phyloP scores from a whole-genome alignment of 1,140 invertebrate genomes.

The Lepidurus apus region DNA sequence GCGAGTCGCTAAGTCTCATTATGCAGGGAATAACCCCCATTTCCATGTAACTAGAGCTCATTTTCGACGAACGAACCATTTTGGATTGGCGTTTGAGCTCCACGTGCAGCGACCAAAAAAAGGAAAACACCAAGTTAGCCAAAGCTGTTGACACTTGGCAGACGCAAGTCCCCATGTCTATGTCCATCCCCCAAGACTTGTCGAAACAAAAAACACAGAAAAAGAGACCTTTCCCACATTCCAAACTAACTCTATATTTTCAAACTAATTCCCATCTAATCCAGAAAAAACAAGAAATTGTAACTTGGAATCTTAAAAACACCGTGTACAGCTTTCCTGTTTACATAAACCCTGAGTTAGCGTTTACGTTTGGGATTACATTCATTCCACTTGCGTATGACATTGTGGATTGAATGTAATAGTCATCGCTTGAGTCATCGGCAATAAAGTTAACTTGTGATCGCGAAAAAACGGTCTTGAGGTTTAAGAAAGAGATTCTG shows the following conservation, averaged over 20 bases:
- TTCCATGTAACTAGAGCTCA: conserved; percentile 3
- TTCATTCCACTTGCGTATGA: too few species aligned
- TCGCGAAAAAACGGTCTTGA: too few species aligned
- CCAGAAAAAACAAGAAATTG: background rate
- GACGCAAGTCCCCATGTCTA: background rate
- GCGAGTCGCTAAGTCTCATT: background rate
- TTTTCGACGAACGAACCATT: background rate
- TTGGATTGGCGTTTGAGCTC: background rate
- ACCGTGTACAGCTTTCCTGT: background rate
- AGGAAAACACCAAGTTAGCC: background rate
- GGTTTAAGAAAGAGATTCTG: too few species aligned
- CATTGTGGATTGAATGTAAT: too few species aligned
- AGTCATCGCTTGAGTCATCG: too few species aligned
- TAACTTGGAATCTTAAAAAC: background rate
- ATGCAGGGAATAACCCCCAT: conserved; percentile 9
- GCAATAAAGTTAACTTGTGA: background rate
- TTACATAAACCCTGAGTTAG: conserved; percentile 11
- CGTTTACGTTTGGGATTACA: too few species aligned
- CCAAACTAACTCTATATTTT: background rate
- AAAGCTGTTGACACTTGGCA: background rate
- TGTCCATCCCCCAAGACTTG: background rate
- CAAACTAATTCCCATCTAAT: too few species aligned
- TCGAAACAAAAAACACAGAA: background rate
- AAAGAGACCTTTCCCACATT: background rate
- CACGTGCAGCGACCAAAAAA: background rate